phyloP scores from a whole-genome alignment of 2,797 vertebrate species.

The Hydrophis major region DNA sequence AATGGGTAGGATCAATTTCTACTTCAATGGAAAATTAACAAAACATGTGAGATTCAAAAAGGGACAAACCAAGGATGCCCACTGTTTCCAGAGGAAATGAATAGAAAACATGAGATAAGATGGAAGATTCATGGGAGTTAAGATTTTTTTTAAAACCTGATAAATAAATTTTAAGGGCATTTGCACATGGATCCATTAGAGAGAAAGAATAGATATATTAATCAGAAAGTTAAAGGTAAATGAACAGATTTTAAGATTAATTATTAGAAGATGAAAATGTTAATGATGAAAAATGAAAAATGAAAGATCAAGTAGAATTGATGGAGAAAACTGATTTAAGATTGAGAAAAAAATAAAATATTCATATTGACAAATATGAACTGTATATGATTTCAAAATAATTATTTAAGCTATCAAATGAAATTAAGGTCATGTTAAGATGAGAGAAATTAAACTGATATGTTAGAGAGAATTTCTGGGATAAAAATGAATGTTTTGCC shows the following conservation, averaged over 20 bases:
- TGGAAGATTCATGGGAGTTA: background rate
- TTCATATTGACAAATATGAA: background rate
- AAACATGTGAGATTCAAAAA: background rate
- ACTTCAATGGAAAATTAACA: background rate
- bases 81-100: background rate
- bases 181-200: background rate
- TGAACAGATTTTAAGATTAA: background rate
- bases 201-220: background rate
- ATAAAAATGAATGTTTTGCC: background rate
- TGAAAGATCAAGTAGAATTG: background rate
- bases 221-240: background rate
- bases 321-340: background rate
- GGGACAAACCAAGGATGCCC: background rate
- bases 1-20: background rate
- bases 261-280: background rate
- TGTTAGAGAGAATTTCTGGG: background rate
- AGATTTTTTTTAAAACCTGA: background rate
- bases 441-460: background rate
- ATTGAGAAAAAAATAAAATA: background rate
- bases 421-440: background rate
- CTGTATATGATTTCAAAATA: background rate
- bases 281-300: background rate
- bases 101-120: background rate
- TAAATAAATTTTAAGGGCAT: background rate
- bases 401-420: background rate